Conservation (phyloP, 53 echinoderm and acorn worm species). For the Actinopyga echinites region DNA sequence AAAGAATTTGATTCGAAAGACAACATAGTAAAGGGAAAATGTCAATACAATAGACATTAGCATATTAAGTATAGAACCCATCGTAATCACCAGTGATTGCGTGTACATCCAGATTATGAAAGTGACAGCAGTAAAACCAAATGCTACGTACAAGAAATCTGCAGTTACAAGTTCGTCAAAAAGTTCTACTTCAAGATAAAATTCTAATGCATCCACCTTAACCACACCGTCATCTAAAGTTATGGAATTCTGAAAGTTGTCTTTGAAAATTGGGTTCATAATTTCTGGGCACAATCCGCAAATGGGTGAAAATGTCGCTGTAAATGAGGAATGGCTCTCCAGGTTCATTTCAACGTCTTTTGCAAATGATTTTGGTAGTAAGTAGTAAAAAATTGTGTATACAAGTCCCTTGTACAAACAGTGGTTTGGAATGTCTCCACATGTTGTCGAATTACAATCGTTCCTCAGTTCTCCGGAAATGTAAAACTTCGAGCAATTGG, state of each 20-base stretch:
- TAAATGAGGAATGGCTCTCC: conserved; percentile 12
- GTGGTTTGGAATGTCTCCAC: conserved; percentile 50
- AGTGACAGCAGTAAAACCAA: conserved; percentile 50
- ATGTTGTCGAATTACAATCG: not conserved
- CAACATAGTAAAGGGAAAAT: conserved; percentile 68
- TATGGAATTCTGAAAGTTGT: conserved; percentile 46
- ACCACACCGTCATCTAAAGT: conserved; percentile 52
- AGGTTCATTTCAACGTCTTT: not conserved
- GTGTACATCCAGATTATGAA: conserved; percentile 81
- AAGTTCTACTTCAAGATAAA: conserved; percentile 64
- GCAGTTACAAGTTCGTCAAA: conserved; percentile 55
- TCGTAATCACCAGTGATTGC: conserved; percentile 68
- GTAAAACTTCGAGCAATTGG: conserved; percentile 63
- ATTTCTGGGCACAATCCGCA: not conserved
- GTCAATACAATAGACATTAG: conserved; percentile 68
- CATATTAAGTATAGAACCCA: conserved; percentile 75
- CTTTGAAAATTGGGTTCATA: conserved; percentile 34
- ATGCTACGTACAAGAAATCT: conserved; percentile 59
- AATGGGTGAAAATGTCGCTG: conserved; percentile 27
- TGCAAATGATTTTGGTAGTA: conserved; percentile 52
- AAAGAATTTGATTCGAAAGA: conserved; percentile 74
- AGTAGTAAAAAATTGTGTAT: conserved; percentile 66
- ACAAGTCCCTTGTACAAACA: conserved; percentile 52
- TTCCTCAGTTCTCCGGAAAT: conserved; percentile 1
- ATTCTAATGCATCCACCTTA: conserved; percentile 58